Conservation (phyloP, 1,140 invertebrate species). For the Heliconius hewitsoni region DNA sequence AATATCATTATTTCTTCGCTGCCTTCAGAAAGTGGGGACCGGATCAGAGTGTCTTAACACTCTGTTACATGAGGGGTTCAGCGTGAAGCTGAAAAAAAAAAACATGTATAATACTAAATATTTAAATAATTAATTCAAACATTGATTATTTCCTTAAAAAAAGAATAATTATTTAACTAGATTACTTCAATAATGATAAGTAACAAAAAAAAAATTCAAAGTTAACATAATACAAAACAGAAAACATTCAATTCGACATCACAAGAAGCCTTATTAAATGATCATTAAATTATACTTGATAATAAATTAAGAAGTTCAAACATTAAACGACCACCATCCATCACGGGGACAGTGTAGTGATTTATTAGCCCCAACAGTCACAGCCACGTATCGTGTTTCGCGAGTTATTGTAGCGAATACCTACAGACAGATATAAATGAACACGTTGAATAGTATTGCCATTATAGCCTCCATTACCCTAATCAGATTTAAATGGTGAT, state of each 20-base stretch:
- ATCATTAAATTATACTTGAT: conserved; percentile 6
- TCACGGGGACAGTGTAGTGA: background rate
- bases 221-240: background rate
- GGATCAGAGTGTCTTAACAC: too few species aligned
- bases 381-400: conserved; percentile 21
- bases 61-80: too few species aligned
- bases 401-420: conserved; percentile 21
- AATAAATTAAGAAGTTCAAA: conserved; percentile 17
- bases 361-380: background rate
- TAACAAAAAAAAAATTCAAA: background rate
- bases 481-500: conserved; percentile 19
- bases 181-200: background rate
- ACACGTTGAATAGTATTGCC: conserved; percentile 19
- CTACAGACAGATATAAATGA: conserved; percentile 20
- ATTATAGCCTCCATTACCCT: conserved; percentile 19
- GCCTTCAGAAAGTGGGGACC: too few species aligned
- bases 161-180: too few species aligned
- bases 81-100: too few species aligned
- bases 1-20: too few species aligned
- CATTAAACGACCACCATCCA: conserved; percentile 6
- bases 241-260: background rate
- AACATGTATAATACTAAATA: too few species aligned
- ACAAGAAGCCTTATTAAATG: conserved; percentile 14
- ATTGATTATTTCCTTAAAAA: too few species aligned
- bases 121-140: too few species aligned